phyloP scores from a whole-genome alignment of 2,888 invertebrate genomes.

The Rhopalosiphum nymphaeae region DNA sequence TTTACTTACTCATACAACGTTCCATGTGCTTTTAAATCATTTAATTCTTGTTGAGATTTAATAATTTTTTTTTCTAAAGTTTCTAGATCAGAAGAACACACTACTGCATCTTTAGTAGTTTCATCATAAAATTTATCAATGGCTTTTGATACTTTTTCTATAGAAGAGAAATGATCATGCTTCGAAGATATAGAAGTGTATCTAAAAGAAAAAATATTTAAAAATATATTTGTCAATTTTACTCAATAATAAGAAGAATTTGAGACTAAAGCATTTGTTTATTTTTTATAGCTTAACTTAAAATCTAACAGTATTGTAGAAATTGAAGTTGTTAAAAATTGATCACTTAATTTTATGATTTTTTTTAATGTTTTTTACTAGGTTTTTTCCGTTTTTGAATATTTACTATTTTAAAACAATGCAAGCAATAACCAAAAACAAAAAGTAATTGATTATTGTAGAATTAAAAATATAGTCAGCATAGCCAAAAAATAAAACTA shows the following conservation, averaged over 20 bases:
- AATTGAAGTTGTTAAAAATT: not conserved
- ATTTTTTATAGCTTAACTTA: not conserved
- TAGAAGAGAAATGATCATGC: constrained; percentile 22
- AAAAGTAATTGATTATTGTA: not conserved
- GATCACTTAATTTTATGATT: not conserved
- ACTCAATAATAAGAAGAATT: not conserved
- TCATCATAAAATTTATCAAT: constrained; percentile 56
- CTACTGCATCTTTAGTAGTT: constrained; percentile 7
- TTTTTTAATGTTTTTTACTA: not conserved
- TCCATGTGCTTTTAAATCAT: constrained; percentile 17
- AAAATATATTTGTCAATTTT: not conserved
- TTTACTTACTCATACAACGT: constrained; percentile 40
- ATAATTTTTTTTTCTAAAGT: constrained; percentile 27
- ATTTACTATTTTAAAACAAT: not conserved
- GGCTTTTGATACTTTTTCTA: constrained; percentile 36
- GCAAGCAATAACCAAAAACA: not conserved
- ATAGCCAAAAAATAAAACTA: not conserved
- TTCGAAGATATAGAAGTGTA: constrained; percentile 15
- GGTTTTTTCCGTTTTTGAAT: not conserved
- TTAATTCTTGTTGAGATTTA: constrained; percentile 50
- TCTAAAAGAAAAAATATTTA: not conserved
- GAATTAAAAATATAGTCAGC: no score
- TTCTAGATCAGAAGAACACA: constrained; percentile 49
- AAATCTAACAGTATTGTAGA: not conserved
- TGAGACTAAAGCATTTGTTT: not conserved